Percentiles rank a stretch among this genome's conserved stretches.
Conservation (phyloP, 2,797 vertebrate species). For the Sebastes oblongus region DNA sequence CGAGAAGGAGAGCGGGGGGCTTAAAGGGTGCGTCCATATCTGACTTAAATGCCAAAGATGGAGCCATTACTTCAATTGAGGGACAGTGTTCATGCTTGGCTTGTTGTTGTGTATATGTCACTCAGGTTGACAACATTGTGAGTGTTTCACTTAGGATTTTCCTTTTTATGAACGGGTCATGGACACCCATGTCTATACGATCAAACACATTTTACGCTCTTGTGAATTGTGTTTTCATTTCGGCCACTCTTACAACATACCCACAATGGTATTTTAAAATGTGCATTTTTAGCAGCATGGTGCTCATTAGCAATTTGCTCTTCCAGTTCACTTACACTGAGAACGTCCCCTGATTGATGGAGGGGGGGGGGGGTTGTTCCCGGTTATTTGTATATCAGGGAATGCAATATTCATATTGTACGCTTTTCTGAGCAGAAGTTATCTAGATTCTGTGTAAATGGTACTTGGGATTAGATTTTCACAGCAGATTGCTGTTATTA, state of each 20-base stretch:
- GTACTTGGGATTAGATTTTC: conserved; percentile 87
- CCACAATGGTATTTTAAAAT: conserved; percentile 56
- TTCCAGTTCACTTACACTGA: conserved; percentile 75
- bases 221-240: conserved; percentile 35
- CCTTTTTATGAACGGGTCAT: conserved; percentile 43
- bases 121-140: conserved; percentile 52
- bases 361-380: conserved; percentile 60
- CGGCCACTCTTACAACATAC: conserved; percentile 27
- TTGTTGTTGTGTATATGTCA: conserved; percentile 58
- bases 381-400: conserved; percentile 84
- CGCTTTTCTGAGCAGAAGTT: conserved; percentile 85
- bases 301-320: conserved; percentile 81
- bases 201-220: conserved; percentile 43
- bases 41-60: conserved; percentile 72
- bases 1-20: conserved; percentile 44
- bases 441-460: conserved; percentile 84
- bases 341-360: conserved; percentile 74
- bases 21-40: conserved; percentile 65
- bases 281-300: conserved; percentile 55
- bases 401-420: conserved; percentile 87
- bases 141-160: conserved; percentile 44
- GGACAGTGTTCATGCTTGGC: conserved; percentile 60
- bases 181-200: conserved; percentile 11
- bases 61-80: conserved; percentile 66
- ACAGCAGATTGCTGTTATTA: conserved; percentile 88